Base-by-base conservation (phyloP, 2,797 vertebrate genomes). In the Erpetoichthys calabaricus region DNA sequence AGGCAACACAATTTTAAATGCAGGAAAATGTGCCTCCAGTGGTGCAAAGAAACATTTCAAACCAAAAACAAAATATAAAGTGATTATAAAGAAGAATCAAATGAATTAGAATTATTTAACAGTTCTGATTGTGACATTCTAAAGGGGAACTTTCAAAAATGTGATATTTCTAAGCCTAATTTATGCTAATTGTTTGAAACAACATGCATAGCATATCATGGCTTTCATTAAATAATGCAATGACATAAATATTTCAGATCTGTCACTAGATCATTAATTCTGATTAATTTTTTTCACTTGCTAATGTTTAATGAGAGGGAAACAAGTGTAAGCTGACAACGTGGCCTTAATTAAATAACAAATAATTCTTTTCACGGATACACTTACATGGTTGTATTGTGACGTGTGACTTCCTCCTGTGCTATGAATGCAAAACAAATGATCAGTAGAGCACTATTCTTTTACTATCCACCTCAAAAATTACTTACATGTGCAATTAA, bases 251-350 rank as follows among this genome's bases (percentile, higher is more conserved):
- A 54, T 25, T 54, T 54, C 3, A 54, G 44, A 42, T 42, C 5
- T 44, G 41, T 7, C 41, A 54, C 6, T 7, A 42, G 10, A 54
- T 42, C 53, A 54, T 54, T 42, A 7, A 41, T 43, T 49, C 7
- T 4, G 47, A 49, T 49, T 49, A 49, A 41, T 41, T 54, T 54
- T 42, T 54, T 54, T 3, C n/a, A 5, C 3, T n/a, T n/a, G 7
- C 47, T 49, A 49, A n/a, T n/a, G 7, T 49, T 7, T 49, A 49
- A 49, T 49, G 47, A n/a, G 47, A 49, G 47, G 47, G 5, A 49
- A 4, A 49, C n/a, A 49, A 49, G 25, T 25, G 25, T 25, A 25
- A 63, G 67, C 62, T 76, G 70, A 83, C 79, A 75, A 72, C 81
- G 69, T 78, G 69, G 57, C 66, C 79, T 70, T 60, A 25, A 25